Evolutionary conservation across 1,140 invertebrate species (phyloP).

Genomic region (Chlorops oryzae): DNA sequence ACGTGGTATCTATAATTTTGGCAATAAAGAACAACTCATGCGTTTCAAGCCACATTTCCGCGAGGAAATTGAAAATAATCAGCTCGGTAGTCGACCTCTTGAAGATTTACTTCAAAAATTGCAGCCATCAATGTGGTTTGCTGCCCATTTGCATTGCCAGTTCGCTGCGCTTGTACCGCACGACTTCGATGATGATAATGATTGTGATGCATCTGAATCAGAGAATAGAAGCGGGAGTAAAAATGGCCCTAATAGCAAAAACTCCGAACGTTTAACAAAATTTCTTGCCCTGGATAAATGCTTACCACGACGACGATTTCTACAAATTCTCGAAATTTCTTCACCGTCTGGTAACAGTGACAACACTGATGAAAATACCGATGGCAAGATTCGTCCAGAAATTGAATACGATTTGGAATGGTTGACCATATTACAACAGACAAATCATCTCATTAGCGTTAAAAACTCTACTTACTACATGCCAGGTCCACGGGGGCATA

Average conservation of each 20-base stretch:
- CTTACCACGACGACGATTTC: conserved; percentile 77
- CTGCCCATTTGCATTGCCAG: conserved; percentile 95
- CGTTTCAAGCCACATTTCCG: conserved; percentile 76
- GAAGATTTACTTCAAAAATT: conserved; percentile 72
- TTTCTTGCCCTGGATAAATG: conserved; percentile 97
- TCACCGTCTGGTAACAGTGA: no score
- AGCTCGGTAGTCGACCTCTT: conserved; percentile 77
- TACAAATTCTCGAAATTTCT: conserved; percentile 64
- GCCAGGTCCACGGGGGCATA: conserved; percentile 63
- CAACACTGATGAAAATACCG: conserved; percentile 47
- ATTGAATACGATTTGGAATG: conserved; percentile 90
- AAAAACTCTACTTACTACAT: conserved; percentile 66
- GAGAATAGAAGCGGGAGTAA: not conserved
- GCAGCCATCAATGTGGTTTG: conserved; percentile 90
- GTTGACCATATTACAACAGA: conserved; percentile 78
- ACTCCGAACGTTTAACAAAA: conserved; percentile 59
- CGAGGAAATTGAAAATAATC: conserved; percentile 71
- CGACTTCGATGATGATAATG: conserved; percentile 32
- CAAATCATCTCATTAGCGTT: conserved; percentile 80
- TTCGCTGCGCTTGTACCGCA: conserved; percentile 84
- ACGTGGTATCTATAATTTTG: conserved; percentile 77
- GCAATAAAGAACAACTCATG: conserved; percentile 70
- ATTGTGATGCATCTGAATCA: not conserved
- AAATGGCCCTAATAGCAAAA: not conserved
- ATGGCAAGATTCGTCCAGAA: conserved; percentile 54